These are phyloP conservation scores for Nesidiocoris tenuis DNA, from an alignment of 2,888 invertebrate species.

Conservation along the genomic window DNA sequence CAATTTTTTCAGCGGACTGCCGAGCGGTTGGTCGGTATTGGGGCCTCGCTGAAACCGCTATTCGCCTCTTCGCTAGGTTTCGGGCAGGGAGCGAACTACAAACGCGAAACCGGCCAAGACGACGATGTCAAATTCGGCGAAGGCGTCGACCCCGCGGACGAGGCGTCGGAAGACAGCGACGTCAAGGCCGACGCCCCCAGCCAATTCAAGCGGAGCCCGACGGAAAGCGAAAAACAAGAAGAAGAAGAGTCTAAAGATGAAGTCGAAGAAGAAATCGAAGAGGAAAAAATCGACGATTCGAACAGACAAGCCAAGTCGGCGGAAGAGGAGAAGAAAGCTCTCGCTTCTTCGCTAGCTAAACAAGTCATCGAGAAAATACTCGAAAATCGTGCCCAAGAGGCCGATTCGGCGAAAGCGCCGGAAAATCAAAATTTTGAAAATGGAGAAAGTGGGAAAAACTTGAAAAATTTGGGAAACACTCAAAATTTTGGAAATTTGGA, in stretches of 20 bases:
- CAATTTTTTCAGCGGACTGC: conserved; percentile 51
- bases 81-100: conserved; percentile 5
- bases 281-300: neutral
- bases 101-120: conserved; percentile 8
- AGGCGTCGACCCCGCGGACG: neutral
- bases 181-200: conserved; percentile 25
- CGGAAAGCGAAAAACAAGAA: too few species aligned
- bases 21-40: conserved; percentile 50
- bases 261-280: neutral
- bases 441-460: neutral
- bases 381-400: conserved; percentile 15
- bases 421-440: neutral
- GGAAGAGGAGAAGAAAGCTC: conserved; percentile 22
- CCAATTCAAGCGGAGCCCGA: conserved; percentile 31
- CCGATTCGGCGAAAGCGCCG: neutral
- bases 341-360: conserved; percentile 6
- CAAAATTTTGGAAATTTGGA: neutral
- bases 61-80: conserved; percentile 48
- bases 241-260: neutral
- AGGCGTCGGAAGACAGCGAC: conserved; percentile 8
- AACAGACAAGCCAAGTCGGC: too few species aligned
- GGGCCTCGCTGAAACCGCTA: conserved; percentile 51
- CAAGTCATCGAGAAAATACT: conserved; percentile 20
- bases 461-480: neutral
- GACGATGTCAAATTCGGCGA: neutral